phyloP scores from a whole-genome alignment of 2,113 vertebrate genomes.

The Phoxinus phoxinus region DNA sequence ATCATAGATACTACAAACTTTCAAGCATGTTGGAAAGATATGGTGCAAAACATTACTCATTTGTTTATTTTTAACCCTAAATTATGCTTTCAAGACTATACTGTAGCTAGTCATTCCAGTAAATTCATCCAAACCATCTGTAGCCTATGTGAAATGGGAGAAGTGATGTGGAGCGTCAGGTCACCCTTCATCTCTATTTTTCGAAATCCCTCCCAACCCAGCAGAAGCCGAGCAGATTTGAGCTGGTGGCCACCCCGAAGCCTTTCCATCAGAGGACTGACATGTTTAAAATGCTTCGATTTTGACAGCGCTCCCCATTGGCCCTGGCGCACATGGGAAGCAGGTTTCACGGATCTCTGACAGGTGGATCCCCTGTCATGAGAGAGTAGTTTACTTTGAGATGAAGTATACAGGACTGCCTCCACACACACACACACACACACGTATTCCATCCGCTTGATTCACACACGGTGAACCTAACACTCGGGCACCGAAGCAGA shows the following conservation, averaged over 20 bases:
- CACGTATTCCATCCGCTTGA: conserved; percentile 56
- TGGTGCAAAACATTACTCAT: too few relatives aligned
- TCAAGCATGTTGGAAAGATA: too few relatives aligned
- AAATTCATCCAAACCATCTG: too few relatives aligned
- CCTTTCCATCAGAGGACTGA: conserved; percentile 68
- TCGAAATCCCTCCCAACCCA: background rate
- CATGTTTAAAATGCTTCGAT: conserved; percentile 78
- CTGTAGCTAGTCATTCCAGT: background rate
- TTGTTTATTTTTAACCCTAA: background rate
- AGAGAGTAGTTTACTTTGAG: conserved; percentile 44
- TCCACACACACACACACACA: conserved; percentile 59
- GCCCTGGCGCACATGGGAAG: conserved; percentile 60
- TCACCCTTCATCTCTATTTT: conserved; percentile 32
- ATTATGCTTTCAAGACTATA: background rate
- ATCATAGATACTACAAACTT: too few relatives aligned
- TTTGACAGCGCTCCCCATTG: conserved; percentile 65
- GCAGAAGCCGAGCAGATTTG: conserved; percentile 29
- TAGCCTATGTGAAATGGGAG: background rate
- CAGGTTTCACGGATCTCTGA: conserved; percentile 74
- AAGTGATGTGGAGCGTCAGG: conserved; percentile 7
- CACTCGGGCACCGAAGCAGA: conserved; percentile 61
- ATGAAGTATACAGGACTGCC: conserved; percentile 32
- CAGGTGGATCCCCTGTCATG: conserved; percentile 74
- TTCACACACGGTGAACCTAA: conserved; percentile 40
- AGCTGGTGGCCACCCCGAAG: conserved; percentile 56